A percentile compares a stretch with the other conserved stretches of the same genome.
These are phyloP conservation scores for Neotoxoptera formosana DNA, from an alignment of 1,140 invertebrate species.

Conservation along the genomic window DNA sequence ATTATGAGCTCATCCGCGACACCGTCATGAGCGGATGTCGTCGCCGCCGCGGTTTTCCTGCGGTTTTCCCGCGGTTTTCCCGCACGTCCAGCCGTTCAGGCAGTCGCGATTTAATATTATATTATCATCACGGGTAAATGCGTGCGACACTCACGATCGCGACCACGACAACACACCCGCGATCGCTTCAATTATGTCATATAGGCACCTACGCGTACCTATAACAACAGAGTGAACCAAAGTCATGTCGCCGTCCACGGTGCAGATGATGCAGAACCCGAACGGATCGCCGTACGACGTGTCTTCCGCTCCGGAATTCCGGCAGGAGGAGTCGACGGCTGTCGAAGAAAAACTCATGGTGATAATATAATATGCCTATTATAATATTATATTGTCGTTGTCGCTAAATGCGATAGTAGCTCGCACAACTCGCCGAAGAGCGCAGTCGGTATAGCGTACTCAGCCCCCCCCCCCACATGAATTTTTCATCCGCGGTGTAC, in stretches of 20 bases:
- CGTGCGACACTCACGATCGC: not conserved
- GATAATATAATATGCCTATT: not conserved
- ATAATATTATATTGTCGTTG: not conserved
- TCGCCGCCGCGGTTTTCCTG: not conserved
- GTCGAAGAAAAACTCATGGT: conserved; percentile 56
- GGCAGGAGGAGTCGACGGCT: conserved; percentile 31
- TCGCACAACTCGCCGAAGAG: too few relatives aligned
- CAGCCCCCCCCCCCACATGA: too few relatives aligned
- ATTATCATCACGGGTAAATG: not conserved
- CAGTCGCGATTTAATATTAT: not conserved
- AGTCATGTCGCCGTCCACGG: conserved; percentile 37
- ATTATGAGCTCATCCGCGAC: not conserved
- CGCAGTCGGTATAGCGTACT: too few relatives aligned
- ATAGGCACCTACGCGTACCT: not conserved
- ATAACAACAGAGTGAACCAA: not conserved
- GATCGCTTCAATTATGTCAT: not conserved
- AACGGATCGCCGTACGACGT: not conserved
- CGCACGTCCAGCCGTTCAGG: not conserved
- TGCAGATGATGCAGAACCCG: not conserved
- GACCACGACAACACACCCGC: not conserved
- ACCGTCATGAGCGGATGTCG: not conserved
- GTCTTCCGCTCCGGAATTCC: conserved; percentile 20
- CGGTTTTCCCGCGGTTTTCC: not conserved
- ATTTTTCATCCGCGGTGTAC: too few relatives aligned
- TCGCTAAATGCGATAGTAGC: too few relatives aligned